Percentiles rank a stretch among this genome's conserved stretches.
Evolutionary conservation across 2,113 vertebrate genomes (phyloP).

Genomic region (Blennius ocellaris): DNA sequence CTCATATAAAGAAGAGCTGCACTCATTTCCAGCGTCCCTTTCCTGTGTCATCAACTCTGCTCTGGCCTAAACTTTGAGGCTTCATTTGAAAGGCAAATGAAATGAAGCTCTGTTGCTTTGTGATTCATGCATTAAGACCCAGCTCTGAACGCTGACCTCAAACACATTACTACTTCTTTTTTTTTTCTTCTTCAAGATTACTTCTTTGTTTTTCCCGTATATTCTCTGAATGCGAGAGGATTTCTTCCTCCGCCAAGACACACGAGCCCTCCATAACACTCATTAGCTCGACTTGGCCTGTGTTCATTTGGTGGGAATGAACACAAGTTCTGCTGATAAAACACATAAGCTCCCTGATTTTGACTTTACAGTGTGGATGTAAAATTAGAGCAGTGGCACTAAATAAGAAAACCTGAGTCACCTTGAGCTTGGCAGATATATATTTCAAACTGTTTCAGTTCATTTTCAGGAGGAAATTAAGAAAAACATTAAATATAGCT

Average conservation of each 20-base stretch:
- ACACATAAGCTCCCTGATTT: no score
- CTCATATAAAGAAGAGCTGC: conserved; percentile 55
- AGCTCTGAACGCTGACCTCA: conserved; percentile 20
- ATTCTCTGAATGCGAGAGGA: no score
- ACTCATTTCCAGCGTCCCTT: conserved; percentile 50
- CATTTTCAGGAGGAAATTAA: no score
- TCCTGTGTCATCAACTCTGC: conserved; percentile 56
- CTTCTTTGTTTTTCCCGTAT: background rate
- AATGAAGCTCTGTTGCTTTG: conserved; percentile 36
- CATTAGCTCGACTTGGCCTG: no score
- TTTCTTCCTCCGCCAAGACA: background rate
- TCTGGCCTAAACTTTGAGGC: conserved; percentile 35
- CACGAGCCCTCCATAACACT: background rate
- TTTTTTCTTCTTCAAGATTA: background rate
- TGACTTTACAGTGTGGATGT: no score
- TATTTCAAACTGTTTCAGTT: no score
- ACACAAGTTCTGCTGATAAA: no score
- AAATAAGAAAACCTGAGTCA: no score
- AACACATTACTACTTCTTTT: conserved; percentile 9
- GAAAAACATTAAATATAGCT: no score
- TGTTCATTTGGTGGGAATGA: no score
- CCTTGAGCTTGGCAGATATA: no score
- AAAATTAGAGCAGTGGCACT: no score
- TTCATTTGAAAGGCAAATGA: conserved; percentile 72
- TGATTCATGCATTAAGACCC: conserved; percentile 18